Base-by-base conservation (phyloP, 37 sponge, comb jelly and placozoan genomes). In the Theonella swinhoei region DNA sequence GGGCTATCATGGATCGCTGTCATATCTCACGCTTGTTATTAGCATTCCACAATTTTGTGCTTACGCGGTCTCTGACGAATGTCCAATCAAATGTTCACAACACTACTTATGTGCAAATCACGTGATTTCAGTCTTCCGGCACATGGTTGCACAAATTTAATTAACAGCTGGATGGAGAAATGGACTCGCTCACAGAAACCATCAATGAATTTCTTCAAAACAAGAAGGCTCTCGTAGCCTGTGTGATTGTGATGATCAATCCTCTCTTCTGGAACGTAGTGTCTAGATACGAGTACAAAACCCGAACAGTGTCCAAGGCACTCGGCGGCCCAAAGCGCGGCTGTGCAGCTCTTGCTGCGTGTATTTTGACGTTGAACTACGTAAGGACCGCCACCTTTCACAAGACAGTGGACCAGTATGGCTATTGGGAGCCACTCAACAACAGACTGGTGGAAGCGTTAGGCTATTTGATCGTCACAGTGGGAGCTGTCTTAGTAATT, bases 181-280 rank as follows among this genome's bases (percentile, higher is more conserved):
- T 47, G 54, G 54, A 47, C 54, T 7, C 54, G 7, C 14, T 47
- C 54, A 14, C 14, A 17, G 54, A 47, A 17, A 47, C 54, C 14
- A 17, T 47, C 7, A 7, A 47, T 7, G 54, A 47, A 7, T 47
- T 47, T 47, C 11, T 47, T 47, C 54, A 47, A 14, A 47, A 47
- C 54, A 47, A 60, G 75, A 74, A 43, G 9, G 47, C 36, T 9
- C 38, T 76, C 20, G 42, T 81, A 0, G 35, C 41, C 0, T 78
- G 79, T 72, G 72, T 14, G 4, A 40, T 85, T 22, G 79, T 85
- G 24, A 85, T 85, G 79, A 39, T 80, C 28, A 80, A 90, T 42
- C 90, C 90, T 19, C 42, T 90, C 23, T 84, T 80, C 63, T 90
- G 90, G 90, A 90, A 84, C 39, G 65, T 31, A 8, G 70, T 90